Evolutionary conservation across 2,113 vertebrate genomes (phyloP), one percentile per base, ranked within the genome.

Genomic region (Muntiacus reevesi): DNA sequence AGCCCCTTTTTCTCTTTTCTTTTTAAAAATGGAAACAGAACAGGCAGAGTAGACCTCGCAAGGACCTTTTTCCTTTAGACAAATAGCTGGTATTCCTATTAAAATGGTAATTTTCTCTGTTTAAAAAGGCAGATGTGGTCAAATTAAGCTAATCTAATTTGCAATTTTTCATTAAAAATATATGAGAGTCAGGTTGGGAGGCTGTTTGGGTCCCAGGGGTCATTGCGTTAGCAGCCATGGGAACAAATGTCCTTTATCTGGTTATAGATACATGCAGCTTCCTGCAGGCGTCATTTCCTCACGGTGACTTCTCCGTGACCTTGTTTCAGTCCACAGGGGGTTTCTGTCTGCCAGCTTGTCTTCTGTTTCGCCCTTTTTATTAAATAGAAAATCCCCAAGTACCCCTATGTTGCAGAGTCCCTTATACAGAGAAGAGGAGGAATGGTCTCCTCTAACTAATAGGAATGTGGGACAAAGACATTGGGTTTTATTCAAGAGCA

Each of bases 71-170:
- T 93, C 76, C 88, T 95, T 96, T 91, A 96, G 96, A 98, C 85
- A 97, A 96, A 97, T 98, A 94, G 93, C 85, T 71, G 59, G 67
- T 57, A 62, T 97, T 98, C 92, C 97, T 93, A 98, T 98, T 98
- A 98, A 97, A 98, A 98, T 98, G 98, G 76, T 97, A 98, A 98
- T 98, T 97, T 97, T 89, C 94, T 98, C 98, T 98, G 95, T 98
- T 98, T 98, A 97, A 98, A 97, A 97, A 98, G 97, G 97, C 97
- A 98, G 96, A 97, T 98, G 94, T 90, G 94, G 91, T 97, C 95
- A 97, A 98, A 98, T 97, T 97, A 98, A 98, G 93, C 94, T 98
- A 97, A 98, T 96, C 94, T 96, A 96, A 98, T 98, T 98, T 98
- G 95, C 90, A 97, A 45, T 97, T 98, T 98, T 98, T 98, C 96